phyloP scores from a whole-genome alignment of 2,888 invertebrate genomes.

The Dilophus febrilis region DNA sequence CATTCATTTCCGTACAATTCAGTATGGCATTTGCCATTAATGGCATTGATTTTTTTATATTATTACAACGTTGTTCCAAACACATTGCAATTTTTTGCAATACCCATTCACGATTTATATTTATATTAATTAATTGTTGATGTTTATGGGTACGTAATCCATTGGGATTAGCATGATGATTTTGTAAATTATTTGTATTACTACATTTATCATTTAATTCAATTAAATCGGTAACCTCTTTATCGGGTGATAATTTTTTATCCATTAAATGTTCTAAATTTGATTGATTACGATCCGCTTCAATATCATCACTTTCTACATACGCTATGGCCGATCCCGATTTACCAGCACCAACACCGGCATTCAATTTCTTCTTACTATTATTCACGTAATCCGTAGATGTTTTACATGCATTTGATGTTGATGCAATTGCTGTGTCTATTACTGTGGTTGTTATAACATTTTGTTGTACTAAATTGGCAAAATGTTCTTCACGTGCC shows the following conservation, averaged over 20 bases:
- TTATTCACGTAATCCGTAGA: background rate
- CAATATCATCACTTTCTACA: constrained; percentile 4
- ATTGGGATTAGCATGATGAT: background rate
- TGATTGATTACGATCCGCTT: constrained; percentile 12
- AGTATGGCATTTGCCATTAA: no score
- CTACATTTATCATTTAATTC: constrained; percentile 1
- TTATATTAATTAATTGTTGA: constrained; percentile 17
- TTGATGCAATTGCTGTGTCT: background rate
- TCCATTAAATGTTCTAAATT: constrained; percentile 27
- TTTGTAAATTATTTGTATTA: background rate
- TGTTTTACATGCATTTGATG: no score
- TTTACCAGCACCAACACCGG: background rate
- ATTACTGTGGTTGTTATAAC: constrained; percentile 13
- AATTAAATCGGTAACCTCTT: constrained; percentile 24
- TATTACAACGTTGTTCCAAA: constrained; percentile 53
- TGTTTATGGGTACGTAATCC: background rate
- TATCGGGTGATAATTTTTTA: constrained; percentile 27
- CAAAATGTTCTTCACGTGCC: constrained; percentile 30
- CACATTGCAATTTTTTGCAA: constrained; percentile 86
- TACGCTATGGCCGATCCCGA: constrained; percentile 8
- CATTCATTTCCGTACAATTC: no score
- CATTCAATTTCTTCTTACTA: constrained; percentile 4
- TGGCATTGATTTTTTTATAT: constrained; percentile 8
- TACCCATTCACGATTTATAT: constrained; percentile 70
- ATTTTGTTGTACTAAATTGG: constrained; percentile 30